Evolutionary conservation across 1,140 invertebrate genomes (phyloP), one percentile per base, ranked within the genome.

Genomic region (Drosophila dunni): DNA sequence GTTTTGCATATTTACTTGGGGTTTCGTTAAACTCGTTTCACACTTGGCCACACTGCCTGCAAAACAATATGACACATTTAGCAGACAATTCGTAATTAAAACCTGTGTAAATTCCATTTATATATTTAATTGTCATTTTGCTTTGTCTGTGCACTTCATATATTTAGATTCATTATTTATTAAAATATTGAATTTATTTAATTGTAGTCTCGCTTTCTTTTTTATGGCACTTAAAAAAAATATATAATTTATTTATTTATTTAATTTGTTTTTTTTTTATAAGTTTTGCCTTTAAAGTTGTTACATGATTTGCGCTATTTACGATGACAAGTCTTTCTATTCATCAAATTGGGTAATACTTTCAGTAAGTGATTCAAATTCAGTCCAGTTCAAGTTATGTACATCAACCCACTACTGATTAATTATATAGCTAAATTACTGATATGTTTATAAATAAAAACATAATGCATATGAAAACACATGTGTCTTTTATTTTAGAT

Each of bases 61-160:
- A 51, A 45, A 45, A 67, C 56, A 67, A 60, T 60, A 24, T 24
- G 15, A 9, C 56, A 68, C 34, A 53, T 51, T 72, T 58, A 72
- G 40, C 38, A 46, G 13, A 50, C 38, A 66, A 20, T 51, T 24
- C 45, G 10, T 29, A 29, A 53, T 70, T 63, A 24, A 64, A 51
- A 50, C 36, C 48, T 53, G 48, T 64, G 48, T 50, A 62, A 62
- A 64, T 44, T 67, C 29, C 17, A 46, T 20, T 53, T 58, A 40
- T 29, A 40, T 17, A 13, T 67, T 73, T 54, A 36, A 72, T 66
- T 20, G 9, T 36, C 34, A 11, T 53, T 42, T 33, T 51, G 50
- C 45, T 53, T 48, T n/a, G 34, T 33, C 13, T 10, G 7, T 38
- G n/a, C 17, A 9, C 45, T 29, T 20, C 10, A 20, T 48, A 44